Evolutionary conservation across 2,797 vertebrate genomes (phyloP), one percentile per base, ranked within the genome.

Genomic region (Sphaeramia orbicularis): DNA sequence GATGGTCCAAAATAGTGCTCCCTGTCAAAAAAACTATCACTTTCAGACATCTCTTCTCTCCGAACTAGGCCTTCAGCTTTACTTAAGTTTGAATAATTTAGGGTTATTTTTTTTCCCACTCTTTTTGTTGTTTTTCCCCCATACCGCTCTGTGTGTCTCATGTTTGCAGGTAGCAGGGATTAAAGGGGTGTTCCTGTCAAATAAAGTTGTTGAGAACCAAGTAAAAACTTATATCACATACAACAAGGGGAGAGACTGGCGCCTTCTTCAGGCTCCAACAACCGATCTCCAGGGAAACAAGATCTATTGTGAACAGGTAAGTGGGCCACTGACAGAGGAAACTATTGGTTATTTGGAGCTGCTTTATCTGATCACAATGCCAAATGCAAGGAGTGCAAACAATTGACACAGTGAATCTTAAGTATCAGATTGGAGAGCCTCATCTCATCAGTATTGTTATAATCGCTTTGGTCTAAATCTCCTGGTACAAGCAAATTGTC

Each of bases 101-200:
- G 51, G 15, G 57, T 68, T 83, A 42, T 66, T 79, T 78, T 78
- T 71, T 67, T 73, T 19, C 55, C 9, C 19, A 18, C 38, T 81
- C 38, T n/a, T 76, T 71, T 78, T 83, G 61, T 79, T 84, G 43
- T 83, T 81, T 65, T 53, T 42, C 55, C 50, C 62, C 45, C 65
- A 43, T 48, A 44, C 73, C 37, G 21, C 67, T 79, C 65, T 74
- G 21, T 7, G 16, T 61, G 70, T 83, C 69, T 89, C 76, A 78
- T 88, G 78, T 95, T 95, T 91, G 91, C 94, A 98, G 97, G 97
- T 98, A 96, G 97, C 96, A 64, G 97, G 97, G 93, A 98, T 98
- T 96, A 98, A 98, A 94, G 97, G 97, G 91, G 96, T 98, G 95
- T 98, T 97, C 96, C 96, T 98, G 95, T 97, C 96, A 93, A 98